These are phyloP conservation scores for Ypsolopha scabrella DNA, from an alignment of 2,888 invertebrate species.

Conservation along the genomic window DNA sequence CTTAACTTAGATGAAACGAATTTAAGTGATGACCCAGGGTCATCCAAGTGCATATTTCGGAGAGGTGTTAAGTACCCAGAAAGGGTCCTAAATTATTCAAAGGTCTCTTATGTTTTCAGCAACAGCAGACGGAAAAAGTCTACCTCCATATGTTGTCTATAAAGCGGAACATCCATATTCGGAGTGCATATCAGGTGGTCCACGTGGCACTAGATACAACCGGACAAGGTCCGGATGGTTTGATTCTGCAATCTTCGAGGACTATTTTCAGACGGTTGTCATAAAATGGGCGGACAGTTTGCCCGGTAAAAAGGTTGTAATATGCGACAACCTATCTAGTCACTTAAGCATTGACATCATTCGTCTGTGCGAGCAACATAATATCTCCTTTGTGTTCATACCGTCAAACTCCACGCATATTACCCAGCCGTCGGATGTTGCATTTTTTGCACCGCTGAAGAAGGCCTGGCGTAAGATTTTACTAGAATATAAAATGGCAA, in stretches of 20 bases:
- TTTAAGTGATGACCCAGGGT: too few species aligned
- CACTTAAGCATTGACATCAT: constrained; percentile 23
- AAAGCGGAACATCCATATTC: constrained; percentile 33
- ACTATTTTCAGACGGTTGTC: constrained; percentile 21
- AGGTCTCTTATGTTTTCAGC: constrained; percentile 37
- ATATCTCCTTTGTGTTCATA: constrained; percentile 29
- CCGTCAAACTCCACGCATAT: constrained; percentile 27
- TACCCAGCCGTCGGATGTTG: constrained; percentile 29
- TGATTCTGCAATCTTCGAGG: constrained; percentile 24
- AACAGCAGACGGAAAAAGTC: constrained; percentile 25
- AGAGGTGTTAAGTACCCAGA: too few species aligned
- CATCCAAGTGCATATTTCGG: too few species aligned
- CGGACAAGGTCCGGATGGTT: constrained; percentile 33
- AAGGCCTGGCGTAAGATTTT: constrained; percentile 18
- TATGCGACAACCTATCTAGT: constrained; percentile 34
- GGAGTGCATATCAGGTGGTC: constrained; percentile 37
- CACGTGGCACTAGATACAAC: constrained; percentile 31
- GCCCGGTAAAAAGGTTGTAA: constrained; percentile 24
- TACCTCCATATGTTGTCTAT: constrained; percentile 40
- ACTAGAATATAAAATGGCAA: too few species aligned
- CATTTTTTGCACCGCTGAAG: constrained; percentile 26
- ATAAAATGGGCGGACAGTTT: constrained; percentile 16
- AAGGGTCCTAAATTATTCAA: constrained; percentile 28
- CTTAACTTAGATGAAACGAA: constrained; percentile 7
- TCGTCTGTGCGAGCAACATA: constrained; percentile 22